Percentiles rank a stretch among this genome's conserved stretches.
phyloP scores from a whole-genome alignment of 2,797 vertebrate genomes.

The Notamacropus eugenii region DNA sequence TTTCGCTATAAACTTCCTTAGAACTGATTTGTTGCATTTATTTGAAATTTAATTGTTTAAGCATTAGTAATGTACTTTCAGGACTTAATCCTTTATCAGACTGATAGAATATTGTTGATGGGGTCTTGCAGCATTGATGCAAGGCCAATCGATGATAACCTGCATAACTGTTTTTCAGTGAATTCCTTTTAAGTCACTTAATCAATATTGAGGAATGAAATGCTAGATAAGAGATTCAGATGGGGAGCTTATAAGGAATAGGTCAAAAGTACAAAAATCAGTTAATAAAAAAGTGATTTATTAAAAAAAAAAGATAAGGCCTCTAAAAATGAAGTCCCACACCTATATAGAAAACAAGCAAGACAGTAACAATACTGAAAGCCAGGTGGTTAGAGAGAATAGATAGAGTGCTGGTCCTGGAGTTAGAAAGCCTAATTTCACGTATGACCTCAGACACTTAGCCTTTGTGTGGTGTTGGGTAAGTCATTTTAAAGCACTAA shows the following conservation, averaged over 20 bases:
- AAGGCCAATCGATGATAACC: background rate
- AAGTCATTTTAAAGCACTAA: background rate
- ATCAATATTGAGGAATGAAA: slow-evolving; percentile 37
- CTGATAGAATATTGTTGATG: background rate
- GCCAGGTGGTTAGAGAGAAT: background rate
- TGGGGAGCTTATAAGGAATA: background rate
- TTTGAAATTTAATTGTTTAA: slow-evolving; percentile 64
- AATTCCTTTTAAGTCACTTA: slow-evolving; percentile 33
- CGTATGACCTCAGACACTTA: background rate
- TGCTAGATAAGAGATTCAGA: slow-evolving; percentile 4
- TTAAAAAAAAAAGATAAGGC: background rate
- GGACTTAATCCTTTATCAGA: slow-evolving; percentile 34
- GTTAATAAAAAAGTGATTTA: background rate
- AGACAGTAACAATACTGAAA: background rate
- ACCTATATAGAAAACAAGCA: background rate
- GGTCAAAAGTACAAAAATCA: background rate
- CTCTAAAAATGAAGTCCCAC: background rate
- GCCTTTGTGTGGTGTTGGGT: background rate
- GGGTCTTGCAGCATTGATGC: background rate
- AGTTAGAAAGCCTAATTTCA: background rate
- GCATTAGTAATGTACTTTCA: slow-evolving; percentile 48
- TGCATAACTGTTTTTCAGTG: slow-evolving; percentile 15
- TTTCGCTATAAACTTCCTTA: slow-evolving; percentile 54
- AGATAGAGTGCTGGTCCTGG: background rate
- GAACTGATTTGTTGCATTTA: slow-evolving; percentile 24